Evolutionary conservation across 2,113 vertebrate species (phyloP).

Genomic region (Pedionomus torquatus): DNA sequence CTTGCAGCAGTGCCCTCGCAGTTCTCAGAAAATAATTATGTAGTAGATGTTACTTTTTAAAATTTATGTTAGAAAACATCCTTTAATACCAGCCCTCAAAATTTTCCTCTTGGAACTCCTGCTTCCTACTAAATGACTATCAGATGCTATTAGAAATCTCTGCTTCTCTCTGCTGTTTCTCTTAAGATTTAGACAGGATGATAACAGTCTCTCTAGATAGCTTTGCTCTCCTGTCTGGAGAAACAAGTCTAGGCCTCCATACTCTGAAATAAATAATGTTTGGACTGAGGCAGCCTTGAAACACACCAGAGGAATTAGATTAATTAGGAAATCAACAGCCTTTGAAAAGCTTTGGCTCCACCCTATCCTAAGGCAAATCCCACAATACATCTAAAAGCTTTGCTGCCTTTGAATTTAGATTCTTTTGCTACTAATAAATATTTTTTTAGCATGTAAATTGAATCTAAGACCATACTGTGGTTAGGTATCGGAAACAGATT

Average conservation of each 20-base stretch:
- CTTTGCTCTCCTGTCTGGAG: background rate
- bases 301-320: background rate
- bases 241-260: background rate
- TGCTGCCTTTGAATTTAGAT: background rate
- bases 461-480: background rate
- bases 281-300: background rate
- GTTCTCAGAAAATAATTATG: background rate
- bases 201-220: background rate
- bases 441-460: background rate
- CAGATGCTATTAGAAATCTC: background rate
- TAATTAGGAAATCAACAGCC: constrained; percentile 4
- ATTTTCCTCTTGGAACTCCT: background rate
- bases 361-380: background rate
- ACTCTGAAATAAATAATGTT: background rate
- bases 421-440: too few relatives aligned
- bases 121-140: background rate
- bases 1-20: background rate
- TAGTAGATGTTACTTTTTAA: background rate
- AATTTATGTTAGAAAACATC: background rate
- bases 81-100: background rate
- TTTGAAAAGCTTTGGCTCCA: background rate
- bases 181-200: background rate
- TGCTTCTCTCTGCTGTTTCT: background rate
- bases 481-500: background rate
- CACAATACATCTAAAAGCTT: background rate